Percentiles rank a stretch among this genome's conserved stretches.
Evolutionary conservation across 2,797 vertebrate species (phyloP).

Genomic region (Pangasius sanitwongsei): DNA sequence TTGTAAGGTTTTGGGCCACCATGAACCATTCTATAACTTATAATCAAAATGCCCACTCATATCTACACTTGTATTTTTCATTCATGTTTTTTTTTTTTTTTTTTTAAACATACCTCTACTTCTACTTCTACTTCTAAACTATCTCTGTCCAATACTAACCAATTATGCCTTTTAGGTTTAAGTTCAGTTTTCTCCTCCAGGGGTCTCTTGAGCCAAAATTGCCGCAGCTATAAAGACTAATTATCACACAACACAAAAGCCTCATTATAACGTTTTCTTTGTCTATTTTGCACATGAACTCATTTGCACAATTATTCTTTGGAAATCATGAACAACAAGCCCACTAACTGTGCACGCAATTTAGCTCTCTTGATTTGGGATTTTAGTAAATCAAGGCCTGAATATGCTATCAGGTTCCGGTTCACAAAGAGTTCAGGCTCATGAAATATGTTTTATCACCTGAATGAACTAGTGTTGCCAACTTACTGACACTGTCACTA

Average conservation of each 20-base stretch:
- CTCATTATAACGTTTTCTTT: constrained; percentile 16
- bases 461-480: not conserved
- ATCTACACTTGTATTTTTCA: not conserved
- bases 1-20: not conserved
- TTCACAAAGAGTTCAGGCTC: not conserved
- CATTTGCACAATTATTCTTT: constrained; percentile 10
- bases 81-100: not conserved
- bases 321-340: not conserved
- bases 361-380: not conserved
- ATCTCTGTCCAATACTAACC: not conserved
- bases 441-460: not conserved
- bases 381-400: not conserved
- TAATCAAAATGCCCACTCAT: not conserved
- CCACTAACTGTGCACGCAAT: not conserved
- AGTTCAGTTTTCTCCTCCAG: constrained; percentile 12
- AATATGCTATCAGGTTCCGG: not conserved
- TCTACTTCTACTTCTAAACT: too few relatives aligned
- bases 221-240: not conserved
- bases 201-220: constrained; percentile 11
- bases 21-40: not conserved
- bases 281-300: not conserved
- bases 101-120: not conserved
- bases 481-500: not conserved
- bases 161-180: constrained; percentile 7
- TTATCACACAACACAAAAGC: constrained; percentile 5